These are phyloP conservation scores for Heliothis virescens DNA, from an alignment of 1,140 invertebrate species.

Conservation along the genomic window DNA sequence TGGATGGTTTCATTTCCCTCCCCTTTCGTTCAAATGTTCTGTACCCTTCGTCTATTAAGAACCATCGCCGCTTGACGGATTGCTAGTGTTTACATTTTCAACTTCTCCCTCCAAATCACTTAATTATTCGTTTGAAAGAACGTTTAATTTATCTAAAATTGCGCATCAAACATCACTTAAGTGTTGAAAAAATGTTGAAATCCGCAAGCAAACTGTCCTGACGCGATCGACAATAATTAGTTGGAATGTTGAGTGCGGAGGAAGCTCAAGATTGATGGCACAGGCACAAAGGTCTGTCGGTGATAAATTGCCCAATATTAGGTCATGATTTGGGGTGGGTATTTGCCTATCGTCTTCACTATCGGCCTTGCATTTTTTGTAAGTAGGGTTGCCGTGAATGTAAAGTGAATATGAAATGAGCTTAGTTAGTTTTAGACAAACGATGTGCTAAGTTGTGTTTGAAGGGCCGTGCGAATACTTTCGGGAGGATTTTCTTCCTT, in stretches of 20 bases:
- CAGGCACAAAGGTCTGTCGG: constrained; percentile 79
- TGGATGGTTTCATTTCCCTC: constrained; percentile 45
- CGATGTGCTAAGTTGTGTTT: constrained; percentile 34
- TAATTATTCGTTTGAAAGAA: constrained; percentile 38
- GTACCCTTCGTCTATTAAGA: constrained; percentile 36
- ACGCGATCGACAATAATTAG: constrained; percentile 82
- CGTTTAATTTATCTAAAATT: constrained; percentile 40
- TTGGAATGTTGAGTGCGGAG: constrained; percentile 78
- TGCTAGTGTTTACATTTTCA: constrained; percentile 39
- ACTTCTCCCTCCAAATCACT: not conserved
- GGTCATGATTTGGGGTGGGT: constrained; percentile 79
- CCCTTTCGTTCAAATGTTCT: constrained; percentile 42
- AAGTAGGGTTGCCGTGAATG: constrained; percentile 49
- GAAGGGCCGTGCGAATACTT: constrained; percentile 1
- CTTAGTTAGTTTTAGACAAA: constrained; percentile 56
- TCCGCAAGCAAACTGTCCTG: constrained; percentile 76
- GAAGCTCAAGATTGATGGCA: constrained; percentile 81
- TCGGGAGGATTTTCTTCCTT: not conserved
- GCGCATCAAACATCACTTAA: constrained; percentile 47
- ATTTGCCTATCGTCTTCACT: constrained; percentile 79
- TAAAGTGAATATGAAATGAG: constrained; percentile 63
- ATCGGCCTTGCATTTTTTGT: constrained; percentile 67
- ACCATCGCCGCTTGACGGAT: constrained; percentile 39
- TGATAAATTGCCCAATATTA: constrained; percentile 84
- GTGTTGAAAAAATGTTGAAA: constrained; percentile 67